A percentile compares a stretch with the other conserved stretches of the same genome.
Evolutionary conservation across 2,113 vertebrate species (phyloP).

Genomic region (Nesospiza acunhae): DNA sequence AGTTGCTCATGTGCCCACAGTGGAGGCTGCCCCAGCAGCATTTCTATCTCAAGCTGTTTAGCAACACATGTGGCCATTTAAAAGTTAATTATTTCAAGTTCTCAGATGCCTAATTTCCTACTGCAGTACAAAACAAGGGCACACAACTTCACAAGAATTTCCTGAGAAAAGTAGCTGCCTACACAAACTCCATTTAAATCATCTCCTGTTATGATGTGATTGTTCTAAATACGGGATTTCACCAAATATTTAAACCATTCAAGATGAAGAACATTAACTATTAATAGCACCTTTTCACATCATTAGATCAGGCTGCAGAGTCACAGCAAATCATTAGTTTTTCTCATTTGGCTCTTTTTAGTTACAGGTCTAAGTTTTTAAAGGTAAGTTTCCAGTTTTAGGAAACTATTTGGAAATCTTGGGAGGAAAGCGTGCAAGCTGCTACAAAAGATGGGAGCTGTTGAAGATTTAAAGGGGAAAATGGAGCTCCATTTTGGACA

Average conservation of each 20-base stretch:
- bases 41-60: background rate
- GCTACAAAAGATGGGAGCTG: background rate
- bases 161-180: conserved; percentile 26
- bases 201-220: background rate
- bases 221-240: conserved; percentile 1
- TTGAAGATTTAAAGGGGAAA: background rate
- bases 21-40: background rate
- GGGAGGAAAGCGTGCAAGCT: background rate
- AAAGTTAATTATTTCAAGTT: background rate
- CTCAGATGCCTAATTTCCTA: background rate
- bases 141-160: conserved; percentile 20
- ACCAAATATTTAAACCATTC: background rate
- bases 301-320: background rate
- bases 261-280: background rate
- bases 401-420: background rate
- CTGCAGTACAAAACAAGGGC: background rate
- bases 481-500: background rate
- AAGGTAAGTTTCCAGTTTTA: background rate
- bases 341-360: background rate
- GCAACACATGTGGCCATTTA: background rate
- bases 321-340: background rate
- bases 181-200: conserved; percentile 16
- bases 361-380: background rate
- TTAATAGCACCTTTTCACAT: background rate
- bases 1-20: background rate